These are phyloP conservation scores for Dastarcus helophoroides DNA, from an alignment of 2,888 invertebrate species.

Conservation along the genomic window DNA sequence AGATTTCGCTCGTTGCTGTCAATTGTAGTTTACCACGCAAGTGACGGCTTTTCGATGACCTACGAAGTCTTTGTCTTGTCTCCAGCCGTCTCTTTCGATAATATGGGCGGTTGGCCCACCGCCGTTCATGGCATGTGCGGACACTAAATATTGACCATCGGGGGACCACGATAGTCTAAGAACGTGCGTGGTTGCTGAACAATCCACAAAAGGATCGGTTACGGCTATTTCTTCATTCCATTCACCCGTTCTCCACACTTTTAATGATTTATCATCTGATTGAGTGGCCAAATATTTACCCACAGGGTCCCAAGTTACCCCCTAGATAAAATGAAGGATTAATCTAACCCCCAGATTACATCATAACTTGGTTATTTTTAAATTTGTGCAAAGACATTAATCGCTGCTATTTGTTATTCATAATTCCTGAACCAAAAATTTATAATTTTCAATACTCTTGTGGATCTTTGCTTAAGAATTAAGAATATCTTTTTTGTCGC, in stretches of 20 bases:
- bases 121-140: slow-evolving; percentile 98
- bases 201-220: slow-evolving; percentile 84
- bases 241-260: slow-evolving; percentile 92
- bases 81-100: slow-evolving; percentile 89
- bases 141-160: slow-evolving; percentile 92
- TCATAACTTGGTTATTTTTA: no score
- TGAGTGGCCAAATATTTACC: slow-evolving; percentile 96
- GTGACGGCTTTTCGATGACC: slow-evolving; percentile 96
- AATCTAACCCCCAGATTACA: no score
- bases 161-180: slow-evolving; percentile 94
- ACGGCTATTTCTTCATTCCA: slow-evolving; percentile 81
- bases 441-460: no score
- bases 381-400: no score
- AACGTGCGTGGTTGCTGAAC: slow-evolving; percentile 81
- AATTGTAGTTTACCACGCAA: slow-evolving; percentile 52
- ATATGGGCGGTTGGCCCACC: slow-evolving; percentile 96
- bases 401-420: no score
- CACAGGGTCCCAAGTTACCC: slow-evolving; percentile 97
- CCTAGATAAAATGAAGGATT: slow-evolving; percentile 36
- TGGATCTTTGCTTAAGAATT: no score
- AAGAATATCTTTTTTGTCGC: no score
- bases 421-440: no score
- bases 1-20: background rate
- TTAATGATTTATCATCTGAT: slow-evolving; percentile 87
- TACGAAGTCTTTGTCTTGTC: slow-evolving; percentile 91